Evolutionary conservation across 2,113 vertebrate species (phyloP).

Genomic region (Oreochromis tanganicae): DNA sequence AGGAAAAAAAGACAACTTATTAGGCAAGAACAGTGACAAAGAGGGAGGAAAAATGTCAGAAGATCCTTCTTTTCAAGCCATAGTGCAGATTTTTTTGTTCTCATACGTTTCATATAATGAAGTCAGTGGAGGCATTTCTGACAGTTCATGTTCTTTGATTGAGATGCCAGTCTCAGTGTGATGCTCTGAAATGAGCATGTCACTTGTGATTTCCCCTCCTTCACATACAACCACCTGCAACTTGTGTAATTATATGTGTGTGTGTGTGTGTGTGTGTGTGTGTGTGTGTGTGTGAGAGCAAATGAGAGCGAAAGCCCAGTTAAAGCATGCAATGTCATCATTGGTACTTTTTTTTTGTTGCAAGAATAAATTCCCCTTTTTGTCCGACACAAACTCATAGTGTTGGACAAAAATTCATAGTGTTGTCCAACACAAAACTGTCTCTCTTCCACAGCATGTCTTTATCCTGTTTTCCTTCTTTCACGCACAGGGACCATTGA

Average conservation of each 20-base stretch:
- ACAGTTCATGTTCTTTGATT: neutral
- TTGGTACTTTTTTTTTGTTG: neutral
- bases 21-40: neutral
- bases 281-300: neutral
- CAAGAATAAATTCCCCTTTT: neutral
- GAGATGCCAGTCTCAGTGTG: neutral
- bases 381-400: neutral
- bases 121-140: neutral
- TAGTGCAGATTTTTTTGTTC: neutral
- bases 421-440: too few relatives aligned
- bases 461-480: too few relatives aligned
- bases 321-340: neutral
- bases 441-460: too few relatives aligned
- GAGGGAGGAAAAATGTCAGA: neutral
- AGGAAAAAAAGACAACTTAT: neutral
- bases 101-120: neutral
- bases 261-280: neutral
- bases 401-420: too few relatives aligned
- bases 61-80: neutral
- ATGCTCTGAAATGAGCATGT: neutral
- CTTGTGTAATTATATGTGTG: neutral
- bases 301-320: neutral
- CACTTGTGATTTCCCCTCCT: neutral
- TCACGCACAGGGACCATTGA: too few relatives aligned
- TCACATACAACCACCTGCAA: neutral